phyloP scores from a whole-genome alignment of 2,797 vertebrate species.

The Moxostoma hubbsi region DNA sequence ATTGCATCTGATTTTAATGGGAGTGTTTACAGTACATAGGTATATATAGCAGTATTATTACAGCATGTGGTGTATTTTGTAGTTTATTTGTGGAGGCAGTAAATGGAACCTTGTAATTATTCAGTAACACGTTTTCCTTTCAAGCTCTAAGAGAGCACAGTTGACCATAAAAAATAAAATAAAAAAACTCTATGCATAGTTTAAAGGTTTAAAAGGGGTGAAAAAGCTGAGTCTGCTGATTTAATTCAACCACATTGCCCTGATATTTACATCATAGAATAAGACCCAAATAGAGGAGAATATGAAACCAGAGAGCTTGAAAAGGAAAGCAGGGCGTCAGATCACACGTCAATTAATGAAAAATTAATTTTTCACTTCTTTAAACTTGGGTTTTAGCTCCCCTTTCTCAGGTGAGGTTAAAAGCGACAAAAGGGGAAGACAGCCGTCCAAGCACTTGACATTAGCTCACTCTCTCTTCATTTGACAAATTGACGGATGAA shows the following conservation, averaged over 20 bases:
- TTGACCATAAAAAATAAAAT: slow-evolving; percentile 43
- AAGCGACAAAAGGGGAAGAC: background rate
- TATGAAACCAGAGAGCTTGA: slow-evolving; percentile 67
- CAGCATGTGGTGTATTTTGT: slow-evolving; percentile 35
- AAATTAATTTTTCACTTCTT: slow-evolving; percentile 75
- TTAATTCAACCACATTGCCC: slow-evolving; percentile 34
- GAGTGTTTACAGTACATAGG: slow-evolving; percentile 7
- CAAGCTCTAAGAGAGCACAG: slow-evolving; percentile 53
- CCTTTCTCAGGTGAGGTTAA: slow-evolving; percentile 25
- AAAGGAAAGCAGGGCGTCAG: slow-evolving; percentile 66
- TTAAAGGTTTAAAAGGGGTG: slow-evolving; percentile 17
- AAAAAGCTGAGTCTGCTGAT: slow-evolving; percentile 14
- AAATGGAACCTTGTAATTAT: slow-evolving; percentile 51
- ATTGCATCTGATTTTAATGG: background rate
- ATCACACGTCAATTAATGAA: slow-evolving; percentile 56
- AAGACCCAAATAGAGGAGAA: slow-evolving; percentile 75
- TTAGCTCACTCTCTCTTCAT: slow-evolving; percentile 67
- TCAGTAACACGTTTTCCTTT: slow-evolving; percentile 41
- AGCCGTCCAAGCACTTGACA: slow-evolving; percentile 16
- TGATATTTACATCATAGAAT: slow-evolving; percentile 72
- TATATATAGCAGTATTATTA: background rate
- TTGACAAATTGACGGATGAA: slow-evolving; percentile 79
- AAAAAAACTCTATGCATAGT: background rate
- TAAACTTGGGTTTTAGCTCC: slow-evolving; percentile 74
- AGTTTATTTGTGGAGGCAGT: slow-evolving; percentile 26